Conservation (phyloP, 2,113 vertebrate genomes). For the Recurvirostra avosetta region DNA sequence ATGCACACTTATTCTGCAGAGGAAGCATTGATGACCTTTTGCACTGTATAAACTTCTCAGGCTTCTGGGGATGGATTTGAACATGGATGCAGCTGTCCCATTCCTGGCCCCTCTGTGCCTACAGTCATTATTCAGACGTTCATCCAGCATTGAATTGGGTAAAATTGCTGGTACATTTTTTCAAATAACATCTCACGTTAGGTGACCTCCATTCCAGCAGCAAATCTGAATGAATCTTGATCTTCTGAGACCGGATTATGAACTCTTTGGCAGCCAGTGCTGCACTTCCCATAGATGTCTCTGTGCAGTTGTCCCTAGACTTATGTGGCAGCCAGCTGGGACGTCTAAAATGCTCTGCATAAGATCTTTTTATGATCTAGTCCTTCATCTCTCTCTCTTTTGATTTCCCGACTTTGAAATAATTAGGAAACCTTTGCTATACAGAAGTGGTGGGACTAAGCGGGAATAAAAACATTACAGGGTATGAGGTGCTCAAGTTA, state of each 20-base stretch:
- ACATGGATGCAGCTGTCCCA: background rate
- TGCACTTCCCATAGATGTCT: background rate
- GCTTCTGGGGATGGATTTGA: background rate
- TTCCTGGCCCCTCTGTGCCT: background rate
- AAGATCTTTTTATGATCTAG: background rate
- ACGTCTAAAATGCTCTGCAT: background rate
- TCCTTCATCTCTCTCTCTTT: background rate
- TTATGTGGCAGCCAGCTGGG: background rate
- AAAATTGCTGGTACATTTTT: background rate
- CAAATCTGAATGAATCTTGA: background rate
- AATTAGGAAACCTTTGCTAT: background rate
- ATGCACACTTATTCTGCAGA: rapidly evolving
- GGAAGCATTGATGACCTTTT: background rate
- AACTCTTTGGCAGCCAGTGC: background rate
- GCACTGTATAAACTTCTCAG: background rate
- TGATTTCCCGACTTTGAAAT: background rate
- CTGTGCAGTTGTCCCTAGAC: background rate
- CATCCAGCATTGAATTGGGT: background rate
- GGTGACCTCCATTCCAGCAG: background rate
- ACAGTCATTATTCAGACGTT: background rate
- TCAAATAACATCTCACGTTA: background rate
- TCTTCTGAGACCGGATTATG: background rate
- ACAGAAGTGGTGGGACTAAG: background rate
- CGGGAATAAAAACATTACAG: background rate
- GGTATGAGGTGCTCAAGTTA: background rate